Percentiles rank a stretch among this genome's conserved stretches.
Evolutionary conservation across 2,797 vertebrate genomes (phyloP).

Genomic region (Macroramphosus scolopax): DNA sequence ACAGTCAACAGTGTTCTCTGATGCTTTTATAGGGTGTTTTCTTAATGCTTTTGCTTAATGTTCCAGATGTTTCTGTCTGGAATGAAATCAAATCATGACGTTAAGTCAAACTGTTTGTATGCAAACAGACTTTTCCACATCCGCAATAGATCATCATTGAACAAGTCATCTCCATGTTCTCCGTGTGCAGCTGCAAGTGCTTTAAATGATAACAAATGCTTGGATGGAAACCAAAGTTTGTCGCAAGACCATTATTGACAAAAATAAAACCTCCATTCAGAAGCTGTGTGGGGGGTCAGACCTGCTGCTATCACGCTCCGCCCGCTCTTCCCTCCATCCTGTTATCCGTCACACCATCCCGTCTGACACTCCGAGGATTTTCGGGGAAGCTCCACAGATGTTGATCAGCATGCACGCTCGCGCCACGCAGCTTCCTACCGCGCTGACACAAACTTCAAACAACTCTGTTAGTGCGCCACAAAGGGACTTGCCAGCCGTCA

Average conservation of each 20-base stretch:
- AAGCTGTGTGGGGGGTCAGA: conserved; percentile 47
- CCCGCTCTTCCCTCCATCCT: conserved; percentile 25
- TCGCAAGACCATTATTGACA: too few relatives aligned
- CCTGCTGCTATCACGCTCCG: conserved; percentile 43
- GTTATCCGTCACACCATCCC: conserved; percentile 40
- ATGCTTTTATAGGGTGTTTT: too few relatives aligned
- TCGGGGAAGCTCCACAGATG: conserved; percentile 40
- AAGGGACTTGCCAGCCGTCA: conserved; percentile 61
- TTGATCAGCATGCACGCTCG: conserved; percentile 41
- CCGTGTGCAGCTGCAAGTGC: conserved; percentile 12
- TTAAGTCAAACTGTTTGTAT: too few relatives aligned
- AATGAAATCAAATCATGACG: background rate
- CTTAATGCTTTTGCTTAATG: conserved; percentile 37
- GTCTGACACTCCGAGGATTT: conserved; percentile 20
- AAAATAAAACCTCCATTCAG: conserved; percentile 40
- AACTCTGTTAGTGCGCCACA: conserved; percentile 59
- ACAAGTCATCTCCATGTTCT: too few relatives aligned
- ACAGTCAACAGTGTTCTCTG: too few relatives aligned
- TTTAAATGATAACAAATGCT: conserved; percentile 21
- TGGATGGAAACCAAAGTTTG: conserved; percentile 18
- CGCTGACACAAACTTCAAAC: conserved; percentile 62
- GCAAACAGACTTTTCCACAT: too few relatives aligned
- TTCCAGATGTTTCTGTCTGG: conserved; percentile 10
- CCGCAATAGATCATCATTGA: too few relatives aligned
- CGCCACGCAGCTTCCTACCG: conserved; percentile 21